A percentile compares a stretch with the other conserved stretches of the same genome.
phyloP scores from a whole-genome alignment of 2,113 vertebrate species.

The Dendropsophus ebraccatus region DNA sequence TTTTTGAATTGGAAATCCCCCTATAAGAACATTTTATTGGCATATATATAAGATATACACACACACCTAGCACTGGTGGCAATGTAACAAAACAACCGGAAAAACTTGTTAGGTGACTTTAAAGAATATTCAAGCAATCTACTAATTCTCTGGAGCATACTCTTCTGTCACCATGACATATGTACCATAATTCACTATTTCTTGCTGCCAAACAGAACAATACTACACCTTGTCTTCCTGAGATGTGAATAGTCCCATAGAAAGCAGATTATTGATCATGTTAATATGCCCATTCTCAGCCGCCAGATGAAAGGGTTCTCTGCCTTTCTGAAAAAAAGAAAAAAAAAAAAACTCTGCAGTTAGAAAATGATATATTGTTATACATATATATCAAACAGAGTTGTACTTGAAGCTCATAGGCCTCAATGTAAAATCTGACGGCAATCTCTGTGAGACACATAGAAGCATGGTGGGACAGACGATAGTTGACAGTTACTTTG shows the following conservation, averaged over 20 bases:
- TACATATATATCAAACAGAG: too few species aligned
- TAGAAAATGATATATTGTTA: too few species aligned
- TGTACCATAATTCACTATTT: background rate
- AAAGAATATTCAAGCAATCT: background rate
- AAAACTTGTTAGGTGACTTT: background rate
- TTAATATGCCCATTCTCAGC: conserved; percentile 80
- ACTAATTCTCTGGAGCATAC: background rate
- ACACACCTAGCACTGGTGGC: background rate
- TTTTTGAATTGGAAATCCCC: too few species aligned
- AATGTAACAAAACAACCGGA: background rate
- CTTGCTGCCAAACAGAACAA: background rate
- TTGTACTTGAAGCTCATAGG: too few species aligned
- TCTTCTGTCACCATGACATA: background rate
- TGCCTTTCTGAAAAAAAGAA: conserved; percentile 77
- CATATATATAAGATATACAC: background rate
- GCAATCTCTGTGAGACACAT: too few species aligned
- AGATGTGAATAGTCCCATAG: conserved; percentile 81
- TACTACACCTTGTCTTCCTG: conserved; percentile 80
- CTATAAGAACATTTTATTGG: too few species aligned
- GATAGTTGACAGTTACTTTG: too few species aligned
- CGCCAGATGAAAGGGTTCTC: conserved; percentile 80
- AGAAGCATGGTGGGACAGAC: too few species aligned
- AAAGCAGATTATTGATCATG: conserved; percentile 78
- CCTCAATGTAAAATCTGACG: too few species aligned
- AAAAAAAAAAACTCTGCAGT: background rate